Evolutionary conservation across 1,140 invertebrate genomes (phyloP), one percentile per base, ranked within the genome.

Genomic region (Ceratina calcarata): DNA sequence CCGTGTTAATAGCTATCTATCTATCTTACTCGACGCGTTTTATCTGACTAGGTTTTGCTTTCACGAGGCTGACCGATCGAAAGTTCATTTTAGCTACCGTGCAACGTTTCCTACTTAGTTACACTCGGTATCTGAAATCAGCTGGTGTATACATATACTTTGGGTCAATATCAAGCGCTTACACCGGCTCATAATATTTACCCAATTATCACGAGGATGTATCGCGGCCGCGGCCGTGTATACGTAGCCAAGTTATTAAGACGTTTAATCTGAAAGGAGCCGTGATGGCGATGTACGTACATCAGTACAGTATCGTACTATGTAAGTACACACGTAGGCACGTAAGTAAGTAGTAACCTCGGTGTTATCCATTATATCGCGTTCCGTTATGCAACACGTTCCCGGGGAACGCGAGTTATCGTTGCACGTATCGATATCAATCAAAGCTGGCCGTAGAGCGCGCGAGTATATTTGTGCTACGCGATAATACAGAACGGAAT

Each of bases 361-460:
- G 13, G 4, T 1, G 15, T 69, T 61, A 69, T 60, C 57, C 65
- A 6, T 45, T 49, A 12, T 71, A 32, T 62, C 67, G 75, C 10
- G 15, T 16, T n/a, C 37, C 37, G 58, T 71, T 78, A 51, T 67
- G 67, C 57, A 78, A 78, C 45, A 37, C n/a, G n/a, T n/a, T 4
- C 22, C 6, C 27, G 4, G 4, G 4, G 62, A 62, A 62, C 18
- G 10, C 37, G 32, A 78, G 68, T 71, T 78, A 71, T 71, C 75
- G 20, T 51, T 62, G 45, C 66, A 70, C 16, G 67, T 61, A 37
- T 32, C 57, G 67, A 78, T 71, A 71, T 62, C 58, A 15, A 78
- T 61, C 67, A 15, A n/a, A 71, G 45, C 62, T 22, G 3, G 0
- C 1, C 58, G 0, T 15, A 16, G 16, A 13, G 15, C 0, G 8